Evolutionary conservation across 64 coral and sea anemone genomes (phyloP), one percentile per base, ranked within the genome.

Genomic region (Acropora tenuis): DNA sequence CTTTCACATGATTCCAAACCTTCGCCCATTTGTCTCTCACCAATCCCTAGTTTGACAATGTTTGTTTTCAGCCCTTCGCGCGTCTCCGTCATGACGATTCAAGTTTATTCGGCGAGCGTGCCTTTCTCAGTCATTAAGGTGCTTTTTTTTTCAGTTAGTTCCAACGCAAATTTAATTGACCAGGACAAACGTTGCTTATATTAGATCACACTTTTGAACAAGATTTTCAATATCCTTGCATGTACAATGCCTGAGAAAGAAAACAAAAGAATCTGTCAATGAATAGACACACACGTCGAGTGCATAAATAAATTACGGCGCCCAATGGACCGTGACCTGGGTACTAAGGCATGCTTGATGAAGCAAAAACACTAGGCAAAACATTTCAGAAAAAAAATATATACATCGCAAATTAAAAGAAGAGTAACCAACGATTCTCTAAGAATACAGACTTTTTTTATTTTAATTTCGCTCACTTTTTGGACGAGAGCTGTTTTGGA

Each of bases 1-100:
- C 94, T 97, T 40, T 94, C 88, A 75, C 92, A 94, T 8, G 92
- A 91, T 79, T 96, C 95, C 17, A 96, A 50, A 10, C 95, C 95
- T 49, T 97, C 95, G 1, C 92, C 95, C 2, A 90, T 79, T 47
- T 97, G 92, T 19, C 95, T 79, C 77, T 94, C 93, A 8, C 86
- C 92, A 49, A 94, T 93, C 1, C 90, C 80, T 2, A 76, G 91
- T 12, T 60, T 58, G 12, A 1, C 19, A 3, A 2, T 57, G 0
- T 11, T n/a, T 11, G 61, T 49, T 30, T 30, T 78, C 18, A 15
- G 45, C 12, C 12, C n/a, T 2, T 48, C 61, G 12, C 5, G 2
- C 13, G 2, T 6, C 16, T 84, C 82, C 17, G 17, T 83, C 80
- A 83, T 67, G 15, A 67, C 41, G 6, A 67, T 18, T 44, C 3